Base-by-base conservation (phyloP, 2,797 vertebrate genomes). In the Halcyon chelicuti region DNA sequence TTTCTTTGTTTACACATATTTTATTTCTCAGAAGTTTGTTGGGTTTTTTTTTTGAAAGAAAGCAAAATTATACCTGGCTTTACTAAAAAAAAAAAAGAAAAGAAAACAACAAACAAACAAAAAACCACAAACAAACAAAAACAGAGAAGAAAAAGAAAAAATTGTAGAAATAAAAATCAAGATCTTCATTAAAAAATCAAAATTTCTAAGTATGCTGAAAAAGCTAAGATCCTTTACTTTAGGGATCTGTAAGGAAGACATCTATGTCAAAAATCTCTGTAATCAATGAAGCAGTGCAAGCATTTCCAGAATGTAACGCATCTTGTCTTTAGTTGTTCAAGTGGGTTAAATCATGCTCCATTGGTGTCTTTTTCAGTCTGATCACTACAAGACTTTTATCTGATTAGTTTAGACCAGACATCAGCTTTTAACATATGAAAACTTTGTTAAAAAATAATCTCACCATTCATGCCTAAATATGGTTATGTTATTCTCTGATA, bases 381-480 rank as follows among this genome's bases (percentile, higher is more conserved):
- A 72, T 63, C 54, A 46, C 28, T 71, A 6, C 16, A 46, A 40
- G 18, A 46, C 31, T 57, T 22, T 47, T 78, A n/a, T 51, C 60
- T 5, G 1, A 81, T 72, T 88, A 75, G 25, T 51, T 86, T 61
- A 88, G 70, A 72, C 6, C 65, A 88, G 65, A 51, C 10, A 31
- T 14, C 14, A 83, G 35, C 44, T 13, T 92, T 65, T 14, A 91
- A 62, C 31, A 35, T 35, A 63, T 9, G 40, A 91, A 91, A 87
- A 80, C 8, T 51, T 71, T 5, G 37, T 39, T 65, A 66, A 87
- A 80, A 93, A 72, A 62, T 90, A n/a, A 58, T 62, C 65, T 71
- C 51, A 47, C 40, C n/a, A 72, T 54, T 91, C 44, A 54, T 88
- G 88, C 58, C 29, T 91, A 91, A 91, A 91, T 55, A 82, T 40